phyloP scores from a whole-genome alignment of 2,888 invertebrate genomes.

The Rotaria macrura region DNA sequence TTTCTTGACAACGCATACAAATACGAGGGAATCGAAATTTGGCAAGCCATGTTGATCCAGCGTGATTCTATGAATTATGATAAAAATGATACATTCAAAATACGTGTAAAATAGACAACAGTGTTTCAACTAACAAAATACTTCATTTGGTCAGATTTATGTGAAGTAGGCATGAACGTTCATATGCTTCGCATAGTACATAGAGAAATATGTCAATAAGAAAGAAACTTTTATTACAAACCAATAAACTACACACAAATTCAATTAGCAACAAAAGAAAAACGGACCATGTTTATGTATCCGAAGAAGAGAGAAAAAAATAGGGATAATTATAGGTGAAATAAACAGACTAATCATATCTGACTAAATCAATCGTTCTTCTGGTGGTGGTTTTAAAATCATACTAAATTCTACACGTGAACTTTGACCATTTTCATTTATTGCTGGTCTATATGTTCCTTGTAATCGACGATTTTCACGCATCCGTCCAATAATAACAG shows the following conservation, averaged over 20 bases:
- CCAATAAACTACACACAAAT: not conserved
- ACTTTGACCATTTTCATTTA: constrained; percentile 83
- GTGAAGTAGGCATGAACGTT: no score
- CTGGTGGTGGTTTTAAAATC: constrained; percentile 89
- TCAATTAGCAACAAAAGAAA: not conserved
- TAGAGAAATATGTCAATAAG: not conserved
- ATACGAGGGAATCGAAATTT: no score
- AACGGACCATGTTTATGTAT: not conserved
- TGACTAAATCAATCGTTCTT: constrained; percentile 78
- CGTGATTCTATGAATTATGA: no score
- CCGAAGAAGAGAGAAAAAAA: not conserved
- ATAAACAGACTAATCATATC: not conserved
- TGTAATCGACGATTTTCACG: constrained; percentile 84
- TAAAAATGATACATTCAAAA: no score
- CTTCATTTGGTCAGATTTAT: no score
- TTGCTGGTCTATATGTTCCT: constrained; percentile 92
- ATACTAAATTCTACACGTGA: constrained; percentile 83
- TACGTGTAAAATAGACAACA: no score
- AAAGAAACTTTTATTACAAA: not conserved
- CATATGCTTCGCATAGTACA: no score
- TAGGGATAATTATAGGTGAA: not conserved
- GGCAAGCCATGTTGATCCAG: no score
- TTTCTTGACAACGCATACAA: no score
- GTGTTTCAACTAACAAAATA: no score
- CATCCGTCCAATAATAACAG: constrained; percentile 60